A percentile compares a stretch with the other conserved stretches of the same genome.
phyloP scores from a whole-genome alignment of 2,888 invertebrate genomes.

The Tachystola acroxantha region DNA sequence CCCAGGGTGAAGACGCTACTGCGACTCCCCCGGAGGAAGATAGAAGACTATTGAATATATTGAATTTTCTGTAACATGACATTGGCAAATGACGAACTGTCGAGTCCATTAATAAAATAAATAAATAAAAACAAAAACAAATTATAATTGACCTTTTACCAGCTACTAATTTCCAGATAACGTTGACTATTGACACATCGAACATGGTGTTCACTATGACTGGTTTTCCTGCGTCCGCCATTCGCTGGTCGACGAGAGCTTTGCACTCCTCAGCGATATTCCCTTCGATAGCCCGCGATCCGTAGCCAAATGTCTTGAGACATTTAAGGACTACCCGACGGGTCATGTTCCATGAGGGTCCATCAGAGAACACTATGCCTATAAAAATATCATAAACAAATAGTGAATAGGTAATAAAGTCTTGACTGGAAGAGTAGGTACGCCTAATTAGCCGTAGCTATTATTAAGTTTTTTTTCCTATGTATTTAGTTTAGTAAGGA shows the following conservation, averaged over 20 bases:
- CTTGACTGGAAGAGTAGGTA: too few species aligned
- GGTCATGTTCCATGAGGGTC: constrained; percentile 80
- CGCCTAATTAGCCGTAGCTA: too few species aligned
- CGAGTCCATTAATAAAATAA: too few species aligned
- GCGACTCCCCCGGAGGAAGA: too few species aligned
- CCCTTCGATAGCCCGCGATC: constrained; percentile 79
- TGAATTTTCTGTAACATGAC: too few species aligned
- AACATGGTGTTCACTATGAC: constrained; percentile 77
- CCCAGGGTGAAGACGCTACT: too few species aligned
- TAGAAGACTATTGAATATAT: too few species aligned
- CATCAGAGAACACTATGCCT: constrained; percentile 86
- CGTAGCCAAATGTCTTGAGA: constrained; percentile 81
- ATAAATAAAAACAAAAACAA: too few species aligned
- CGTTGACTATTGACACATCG: constrained; percentile 82
- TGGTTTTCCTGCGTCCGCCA: constrained; percentile 41
- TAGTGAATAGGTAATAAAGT: too few species aligned
- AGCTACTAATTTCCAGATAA: constrained; percentile 84
- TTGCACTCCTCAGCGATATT: constrained; percentile 79
- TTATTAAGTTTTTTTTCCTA: too few species aligned
- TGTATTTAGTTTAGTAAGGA: too few species aligned
- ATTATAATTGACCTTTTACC: constrained; percentile 80
- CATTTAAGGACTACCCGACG: constrained; percentile 81
- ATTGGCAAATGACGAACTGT: too few species aligned
- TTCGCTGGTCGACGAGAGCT: constrained; percentile 70
- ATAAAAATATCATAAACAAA: constrained; percentile 16